A percentile compares a stretch with the other conserved stretches of the same genome.
Conservation (phyloP, 2,888 invertebrate species). For the Tachina fera region DNA sequence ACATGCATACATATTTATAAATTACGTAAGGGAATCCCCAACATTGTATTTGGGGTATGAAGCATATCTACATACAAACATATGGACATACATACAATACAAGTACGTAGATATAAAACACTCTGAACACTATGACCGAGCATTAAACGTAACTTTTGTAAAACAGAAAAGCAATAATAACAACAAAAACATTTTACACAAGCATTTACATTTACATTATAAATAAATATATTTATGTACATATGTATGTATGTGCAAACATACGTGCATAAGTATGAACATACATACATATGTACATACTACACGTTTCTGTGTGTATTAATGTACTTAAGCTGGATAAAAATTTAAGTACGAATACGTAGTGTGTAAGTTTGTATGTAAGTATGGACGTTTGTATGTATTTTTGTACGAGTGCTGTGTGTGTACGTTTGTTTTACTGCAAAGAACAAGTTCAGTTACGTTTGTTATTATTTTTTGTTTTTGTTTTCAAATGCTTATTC, state of each 20-base stretch:
- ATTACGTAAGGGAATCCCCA: conserved; percentile 82
- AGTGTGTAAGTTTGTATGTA: not conserved
- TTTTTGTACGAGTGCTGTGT: not conserved
- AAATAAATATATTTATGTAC: not conserved
- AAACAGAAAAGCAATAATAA: conserved; percentile 13
- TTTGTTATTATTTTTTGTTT: conserved; percentile 32
- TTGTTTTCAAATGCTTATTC: not conserved
- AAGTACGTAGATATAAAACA: not conserved
- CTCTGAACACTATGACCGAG: not conserved
- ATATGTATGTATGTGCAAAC: not conserved
- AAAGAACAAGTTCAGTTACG: conserved; percentile 39
- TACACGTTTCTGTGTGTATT: not conserved
- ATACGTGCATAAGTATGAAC: no score
- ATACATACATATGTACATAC: no score
- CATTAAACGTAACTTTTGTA: conserved; percentile 27
- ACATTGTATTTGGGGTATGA: conserved; percentile 74
- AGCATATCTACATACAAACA: conserved; percentile 36
- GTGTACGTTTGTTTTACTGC: not conserved
- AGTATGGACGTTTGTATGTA: not conserved
- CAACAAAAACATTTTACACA: conserved; percentile 23
- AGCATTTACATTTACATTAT: not conserved
- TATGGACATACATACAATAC: not conserved
- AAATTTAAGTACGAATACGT: not conserved
- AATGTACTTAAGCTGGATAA: not conserved
- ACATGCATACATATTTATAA: conserved; percentile 73